Conservation (phyloP, 2,113 vertebrate genomes). For the Carollia perspicillata region DNA sequence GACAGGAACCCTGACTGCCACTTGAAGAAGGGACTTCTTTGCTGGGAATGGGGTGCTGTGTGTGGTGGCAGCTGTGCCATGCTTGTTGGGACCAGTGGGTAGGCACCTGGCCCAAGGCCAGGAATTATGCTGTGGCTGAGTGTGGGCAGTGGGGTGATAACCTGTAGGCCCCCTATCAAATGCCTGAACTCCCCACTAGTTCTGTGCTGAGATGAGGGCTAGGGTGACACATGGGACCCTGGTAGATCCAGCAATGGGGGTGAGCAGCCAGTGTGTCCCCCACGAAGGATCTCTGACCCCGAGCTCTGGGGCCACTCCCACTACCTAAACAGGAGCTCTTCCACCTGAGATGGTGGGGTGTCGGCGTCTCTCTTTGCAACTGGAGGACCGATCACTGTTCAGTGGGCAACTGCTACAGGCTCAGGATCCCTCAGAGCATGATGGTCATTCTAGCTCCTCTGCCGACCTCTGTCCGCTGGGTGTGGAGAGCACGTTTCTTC, state of each 20-base stretch:
- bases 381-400: background rate
- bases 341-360: background rate
- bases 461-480: background rate
- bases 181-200: background rate
- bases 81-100: background rate
- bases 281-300: background rate
- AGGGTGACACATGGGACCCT: background rate
- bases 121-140: rapidly evolving
- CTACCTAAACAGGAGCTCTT: background rate
- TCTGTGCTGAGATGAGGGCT: background rate
- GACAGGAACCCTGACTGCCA: rapidly evolving
- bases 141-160: background rate
- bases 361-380: background rate
- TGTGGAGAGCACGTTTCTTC: background rate
- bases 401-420: background rate
- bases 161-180: background rate
- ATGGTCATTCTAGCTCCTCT: background rate
- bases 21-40: background rate
- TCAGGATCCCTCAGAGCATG: background rate
- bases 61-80: rapidly evolving
- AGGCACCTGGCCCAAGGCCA: rapidly evolving
- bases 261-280: background rate
- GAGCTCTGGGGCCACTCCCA: background rate
- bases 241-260: background rate
- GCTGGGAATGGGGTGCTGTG: background rate